Base-by-base conservation (phyloP, 2,888 invertebrate species). In the Chloroclystis v-ata region DNA sequence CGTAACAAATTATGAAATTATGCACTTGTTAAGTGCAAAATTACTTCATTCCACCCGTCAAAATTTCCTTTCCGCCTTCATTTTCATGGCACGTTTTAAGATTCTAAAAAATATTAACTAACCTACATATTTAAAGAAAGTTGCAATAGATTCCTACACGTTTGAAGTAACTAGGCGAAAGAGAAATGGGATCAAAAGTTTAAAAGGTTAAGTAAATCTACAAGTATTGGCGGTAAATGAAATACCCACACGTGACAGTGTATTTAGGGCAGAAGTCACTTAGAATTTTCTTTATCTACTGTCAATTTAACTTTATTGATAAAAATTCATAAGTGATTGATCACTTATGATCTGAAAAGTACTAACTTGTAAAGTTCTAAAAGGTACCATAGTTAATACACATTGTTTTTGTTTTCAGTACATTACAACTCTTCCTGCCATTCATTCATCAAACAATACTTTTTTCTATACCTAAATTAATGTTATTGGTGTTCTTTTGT, bases 401-500 rank as follows among this genome's bases (percentile, higher is more conserved):
- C n/a, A n/a, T n/a, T n/a, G n/a, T n/a, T n/a, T n/a, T n/a, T n/a
- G n/a, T n/a, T n/a, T n/a, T n/a, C n/a, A n/a, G n/a, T n/a, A n/a
- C 35, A 28, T 26, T 11, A 28, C 28, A 35, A 10, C 24, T 11
- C 20, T 43, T 28, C 46, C 39, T 46, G 38, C 29, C 49, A 45
- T 45, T 11, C 43, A 46, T 48, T 43, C 26, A 38, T 20, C 49
- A 37, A 55, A 43, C 56, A 46, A 52, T 49, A 29, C 44, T 28
- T 43, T 49, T 33, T 14, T 49, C 49, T 57, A 52, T 53, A 59
- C 57, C 67, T 72, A 71, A 60, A 61, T 75, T 59, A 76, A 65
- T 80, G 81, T 78, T 72, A 75, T 84, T 87, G 87, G 86, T 87
- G 86, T 87, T 87, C 80, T 73, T 75, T 67, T 78, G 74, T 82